phyloP scores from a whole-genome alignment of 2,888 invertebrate species.

The Macropis europaea region DNA sequence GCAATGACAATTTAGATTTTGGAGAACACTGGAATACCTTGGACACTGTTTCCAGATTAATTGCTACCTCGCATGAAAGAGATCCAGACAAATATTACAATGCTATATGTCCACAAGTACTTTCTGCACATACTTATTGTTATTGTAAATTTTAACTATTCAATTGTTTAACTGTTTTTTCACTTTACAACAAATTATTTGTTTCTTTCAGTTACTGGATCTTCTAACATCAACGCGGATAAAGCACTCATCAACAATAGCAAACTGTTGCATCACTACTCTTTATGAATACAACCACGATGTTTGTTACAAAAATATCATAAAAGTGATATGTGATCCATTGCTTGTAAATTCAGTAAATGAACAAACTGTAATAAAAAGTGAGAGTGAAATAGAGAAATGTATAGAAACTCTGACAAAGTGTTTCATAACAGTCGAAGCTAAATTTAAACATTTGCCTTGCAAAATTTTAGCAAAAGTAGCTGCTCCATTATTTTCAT shows the following conservation, averaged over 20 bases:
- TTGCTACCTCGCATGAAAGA: slow-evolving; percentile 81
- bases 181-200: slow-evolving; percentile 7
- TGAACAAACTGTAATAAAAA: not conserved
- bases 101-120: slow-evolving; percentile 77
- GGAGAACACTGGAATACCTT: slow-evolving; percentile 86
- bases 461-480: slow-evolving; percentile 64
- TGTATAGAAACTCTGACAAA: slow-evolving; percentile 75
- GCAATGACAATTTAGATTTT: slow-evolving; percentile 82
- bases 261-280: slow-evolving; percentile 82
- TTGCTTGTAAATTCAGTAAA: slow-evolving; percentile 54
- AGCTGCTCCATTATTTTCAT: slow-evolving; percentile 71
- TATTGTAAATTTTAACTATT: slow-evolving; percentile 7
- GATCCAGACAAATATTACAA: slow-evolving; percentile 81
- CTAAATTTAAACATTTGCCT: slow-evolving; percentile 75
- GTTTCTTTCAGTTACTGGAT: slow-evolving; percentile 79
- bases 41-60: slow-evolving; percentile 85
- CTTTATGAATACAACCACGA: slow-evolving; percentile 81
- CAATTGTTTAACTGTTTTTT: slow-evolving; percentile 5
- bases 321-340: slow-evolving; percentile 74
- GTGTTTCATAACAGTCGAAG: slow-evolving; percentile 73
- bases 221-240: slow-evolving; percentile 79
- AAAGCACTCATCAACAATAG: slow-evolving; percentile 80
- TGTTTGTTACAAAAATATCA: slow-evolving; percentile 77
- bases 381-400: slow-evolving; percentile 72
- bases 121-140: not conserved